phyloP scores from a whole-genome alignment of 2,113 vertebrate species.

The Caranx ignobilis region DNA sequence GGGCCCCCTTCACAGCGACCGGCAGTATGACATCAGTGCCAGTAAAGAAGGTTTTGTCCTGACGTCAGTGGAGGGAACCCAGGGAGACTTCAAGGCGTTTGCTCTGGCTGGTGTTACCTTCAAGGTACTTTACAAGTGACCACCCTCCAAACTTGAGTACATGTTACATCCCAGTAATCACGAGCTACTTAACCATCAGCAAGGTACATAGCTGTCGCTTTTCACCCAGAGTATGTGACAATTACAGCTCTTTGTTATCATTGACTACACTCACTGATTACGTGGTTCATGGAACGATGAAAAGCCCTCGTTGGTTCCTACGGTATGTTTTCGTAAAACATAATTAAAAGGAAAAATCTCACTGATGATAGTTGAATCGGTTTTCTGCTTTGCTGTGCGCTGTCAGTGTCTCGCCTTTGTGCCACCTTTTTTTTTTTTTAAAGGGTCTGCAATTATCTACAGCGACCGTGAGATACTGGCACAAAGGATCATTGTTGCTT shows the following conservation, averaged over 20 bases:
- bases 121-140: conserved; percentile 85
- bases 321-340: conserved; percentile 34
- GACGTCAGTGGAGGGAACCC: conserved; percentile 90
- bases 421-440: conserved; percentile 21
- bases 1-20: conserved; percentile 95
- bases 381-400: conserved; percentile 16
- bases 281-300: conserved; percentile 20
- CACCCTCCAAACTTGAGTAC: neutral
- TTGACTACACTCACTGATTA: neutral
- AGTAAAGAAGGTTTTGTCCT: conserved; percentile 96
- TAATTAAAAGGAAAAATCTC: conserved; percentile 35
- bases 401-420: conserved; percentile 18
- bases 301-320: neutral
- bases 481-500: conserved; percentile 35
- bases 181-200: neutral
- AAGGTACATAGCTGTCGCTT: neutral
- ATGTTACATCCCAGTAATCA: neutral
- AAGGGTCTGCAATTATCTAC: conserved; percentile 43
- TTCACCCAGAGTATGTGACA: neutral
- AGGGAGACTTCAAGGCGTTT: conserved; percentile 96
- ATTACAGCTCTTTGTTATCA: conserved; percentile 12
- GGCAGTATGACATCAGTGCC: conserved; percentile 91
- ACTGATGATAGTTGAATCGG: neutral
- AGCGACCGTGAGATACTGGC: conserved; percentile 26
- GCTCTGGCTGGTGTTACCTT: conserved; percentile 96